Conservation (phyloP, 2,113 vertebrate genomes). For the Cyanistes caeruleus region DNA sequence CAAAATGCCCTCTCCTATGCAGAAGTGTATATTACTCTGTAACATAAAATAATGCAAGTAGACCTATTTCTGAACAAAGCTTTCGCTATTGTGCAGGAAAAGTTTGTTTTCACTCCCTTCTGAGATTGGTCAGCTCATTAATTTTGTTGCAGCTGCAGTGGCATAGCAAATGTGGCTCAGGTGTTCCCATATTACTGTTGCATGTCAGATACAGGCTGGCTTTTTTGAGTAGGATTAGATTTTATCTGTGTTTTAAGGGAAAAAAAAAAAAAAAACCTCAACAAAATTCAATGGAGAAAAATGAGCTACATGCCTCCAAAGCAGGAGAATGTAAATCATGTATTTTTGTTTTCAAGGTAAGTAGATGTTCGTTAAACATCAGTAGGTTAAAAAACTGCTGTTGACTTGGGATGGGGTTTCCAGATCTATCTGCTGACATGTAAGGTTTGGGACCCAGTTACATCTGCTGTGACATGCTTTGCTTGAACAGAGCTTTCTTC, state of each 20-base stretch:
- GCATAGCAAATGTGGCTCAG: not conserved
- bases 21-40: not conserved
- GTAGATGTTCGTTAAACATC: not conserved
- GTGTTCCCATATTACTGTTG: not conserved
- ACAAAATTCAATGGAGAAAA: not conserved
- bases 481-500: not conserved
- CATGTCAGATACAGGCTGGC: not conserved
- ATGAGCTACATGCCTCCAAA: not conserved
- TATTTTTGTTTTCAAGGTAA: not conserved
- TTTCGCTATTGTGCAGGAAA: not conserved
- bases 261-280: not conserved
- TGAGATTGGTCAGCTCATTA: constrained; percentile 34
- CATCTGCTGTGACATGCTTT: not conserved
- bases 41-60: not conserved
- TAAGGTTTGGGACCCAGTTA: not conserved
- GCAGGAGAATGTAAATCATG: not conserved
- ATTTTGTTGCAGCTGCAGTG: constrained; percentile 10
- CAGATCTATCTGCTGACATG: not conserved
- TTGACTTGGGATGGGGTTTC: not conserved
- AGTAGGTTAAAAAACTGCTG: not conserved
- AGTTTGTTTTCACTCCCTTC: not conserved
- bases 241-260: not conserved
- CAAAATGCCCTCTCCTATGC: not conserved
- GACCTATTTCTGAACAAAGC: not conserved
- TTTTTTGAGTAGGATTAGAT: not conserved